These are phyloP conservation scores for Druon quercuslanigerum DNA, from an alignment of 1,140 invertebrate genomes.

Conservation along the genomic window DNA sequence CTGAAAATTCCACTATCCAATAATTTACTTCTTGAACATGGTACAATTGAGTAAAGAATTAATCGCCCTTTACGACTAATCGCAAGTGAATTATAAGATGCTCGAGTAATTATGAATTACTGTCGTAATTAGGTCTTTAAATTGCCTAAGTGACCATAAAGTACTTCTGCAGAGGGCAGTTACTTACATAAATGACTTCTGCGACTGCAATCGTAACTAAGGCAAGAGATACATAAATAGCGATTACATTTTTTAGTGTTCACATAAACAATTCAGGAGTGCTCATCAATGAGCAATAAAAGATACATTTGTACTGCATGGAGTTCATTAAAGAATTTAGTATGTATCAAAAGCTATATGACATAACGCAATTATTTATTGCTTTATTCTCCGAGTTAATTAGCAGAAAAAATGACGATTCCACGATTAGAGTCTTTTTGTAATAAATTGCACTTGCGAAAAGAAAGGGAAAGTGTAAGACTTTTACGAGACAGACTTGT, in stretches of 20 bases:
- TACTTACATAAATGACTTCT: slow-evolving; percentile 18
- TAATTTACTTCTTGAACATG: too few relatives aligned
- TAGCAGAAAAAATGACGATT: neutral
- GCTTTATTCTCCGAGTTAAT: neutral
- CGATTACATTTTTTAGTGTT: slow-evolving; percentile 19
- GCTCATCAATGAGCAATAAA: slow-evolving; percentile 6
- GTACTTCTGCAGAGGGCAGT: neutral
- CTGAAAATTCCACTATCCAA: too few relatives aligned
- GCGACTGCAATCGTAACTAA: slow-evolving; percentile 1
- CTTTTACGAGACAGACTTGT: too few relatives aligned
- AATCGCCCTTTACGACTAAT: too few relatives aligned
- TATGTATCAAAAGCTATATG: neutral
- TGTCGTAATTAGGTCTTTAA: too few relatives aligned
- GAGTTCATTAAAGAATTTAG: slow-evolving; percentile 20
- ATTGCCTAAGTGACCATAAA: too few relatives aligned
- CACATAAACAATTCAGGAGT: slow-evolving; percentile 1
- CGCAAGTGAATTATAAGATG: too few relatives aligned
- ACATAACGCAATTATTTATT: slow-evolving; percentile 9
- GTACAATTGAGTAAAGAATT: too few relatives aligned
- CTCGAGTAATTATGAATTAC: too few relatives aligned
- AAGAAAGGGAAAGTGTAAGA: neutral
- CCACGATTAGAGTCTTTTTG: neutral
- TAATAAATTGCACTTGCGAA: neutral
- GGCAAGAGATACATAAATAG: neutral
- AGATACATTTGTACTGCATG: neutral